A percentile compares a stretch with the other conserved stretches of the same genome.
These are phyloP conservation scores for Onychorhynchus coronatus DNA, from an alignment of 2,113 vertebrate genomes.

Conservation along the genomic window DNA sequence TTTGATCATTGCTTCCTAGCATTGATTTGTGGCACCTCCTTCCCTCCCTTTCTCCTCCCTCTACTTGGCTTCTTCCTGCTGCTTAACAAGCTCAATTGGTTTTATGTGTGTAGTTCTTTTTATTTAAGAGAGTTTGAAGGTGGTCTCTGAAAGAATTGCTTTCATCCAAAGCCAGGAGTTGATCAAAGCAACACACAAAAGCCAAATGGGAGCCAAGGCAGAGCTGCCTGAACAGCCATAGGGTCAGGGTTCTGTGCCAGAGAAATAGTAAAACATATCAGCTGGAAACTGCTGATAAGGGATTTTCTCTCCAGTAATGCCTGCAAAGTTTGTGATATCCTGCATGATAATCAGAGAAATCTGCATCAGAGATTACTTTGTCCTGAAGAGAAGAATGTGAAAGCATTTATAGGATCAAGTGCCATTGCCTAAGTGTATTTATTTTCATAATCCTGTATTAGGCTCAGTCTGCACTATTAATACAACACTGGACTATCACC, in stretches of 20 bases:
- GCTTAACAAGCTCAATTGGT: constrained; percentile 45
- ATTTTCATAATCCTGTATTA: constrained; percentile 47
- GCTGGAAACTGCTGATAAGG: neutral
- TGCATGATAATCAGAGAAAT: constrained; percentile 30
- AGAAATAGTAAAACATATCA: neutral
- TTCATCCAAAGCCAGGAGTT: constrained; percentile 47
- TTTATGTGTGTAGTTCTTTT: constrained; percentile 38
- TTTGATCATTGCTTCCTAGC: neutral
- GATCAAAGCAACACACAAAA: constrained; percentile 51
- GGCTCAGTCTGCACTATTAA: neutral
- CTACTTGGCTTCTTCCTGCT: constrained; percentile 29
- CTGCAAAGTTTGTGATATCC: constrained; percentile 62
- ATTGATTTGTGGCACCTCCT: constrained; percentile 14
- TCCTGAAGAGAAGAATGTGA: constrained; percentile 35
- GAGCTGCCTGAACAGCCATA: neutral
- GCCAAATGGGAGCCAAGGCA: constrained; percentile 1
- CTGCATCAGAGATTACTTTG: constrained; percentile 40
- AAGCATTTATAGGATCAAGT: constrained; percentile 28
- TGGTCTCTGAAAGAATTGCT: constrained; percentile 30
- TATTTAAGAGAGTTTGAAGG: constrained; percentile 30
- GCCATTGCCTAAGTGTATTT: constrained; percentile 39
- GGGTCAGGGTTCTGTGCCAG: neutral
- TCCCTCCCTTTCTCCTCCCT: constrained; percentile 28
- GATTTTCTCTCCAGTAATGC: constrained; percentile 18
- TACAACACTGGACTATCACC: neutral